Percentiles rank a stretch among this genome's conserved stretches.
phyloP scores from a whole-genome alignment of 2,797 vertebrate species.

The Sternotherus odoratus region DNA sequence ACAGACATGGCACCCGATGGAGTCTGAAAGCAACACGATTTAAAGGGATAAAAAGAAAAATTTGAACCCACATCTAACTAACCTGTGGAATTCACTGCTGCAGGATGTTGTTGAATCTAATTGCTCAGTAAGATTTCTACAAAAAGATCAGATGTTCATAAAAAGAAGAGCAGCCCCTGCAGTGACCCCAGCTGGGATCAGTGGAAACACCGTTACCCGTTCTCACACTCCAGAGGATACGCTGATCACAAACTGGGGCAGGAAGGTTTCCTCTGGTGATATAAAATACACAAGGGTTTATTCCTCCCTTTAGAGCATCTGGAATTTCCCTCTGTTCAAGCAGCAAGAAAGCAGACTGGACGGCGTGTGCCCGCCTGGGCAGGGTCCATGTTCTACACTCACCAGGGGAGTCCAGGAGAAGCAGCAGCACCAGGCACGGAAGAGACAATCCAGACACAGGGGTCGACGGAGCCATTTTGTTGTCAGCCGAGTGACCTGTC shows the following conservation, averaged over 20 bases:
- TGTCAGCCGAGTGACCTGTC: background rate
- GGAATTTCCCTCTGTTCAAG: background rate
- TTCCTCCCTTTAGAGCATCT: background rate
- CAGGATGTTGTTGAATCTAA: background rate
- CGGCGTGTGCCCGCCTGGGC: background rate
- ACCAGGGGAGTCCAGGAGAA: background rate
- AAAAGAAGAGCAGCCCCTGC: background rate
- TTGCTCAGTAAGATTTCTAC: background rate
- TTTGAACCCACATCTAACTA: background rate
- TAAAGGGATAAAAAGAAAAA: background rate
- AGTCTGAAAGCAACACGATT: background rate
- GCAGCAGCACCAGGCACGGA: background rate
- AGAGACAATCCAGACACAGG: fast-evolving
- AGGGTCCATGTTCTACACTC: background rate
- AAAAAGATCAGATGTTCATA: background rate
- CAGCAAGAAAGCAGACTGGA: background rate
- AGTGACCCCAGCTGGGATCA: background rate
- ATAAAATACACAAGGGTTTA: background rate
- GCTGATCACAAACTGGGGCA: background rate
- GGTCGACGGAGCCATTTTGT: fast-evolving
- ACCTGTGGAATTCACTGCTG: background rate
- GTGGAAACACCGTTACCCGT: too few relatives aligned
- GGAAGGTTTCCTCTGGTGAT: background rate
- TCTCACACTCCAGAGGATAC: background rate
- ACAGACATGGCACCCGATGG: too few relatives aligned